Evolutionary conservation across 2,113 vertebrate genomes (phyloP), one percentile per base, ranked within the genome.

Genomic region (Siniperca chuatsi): DNA sequence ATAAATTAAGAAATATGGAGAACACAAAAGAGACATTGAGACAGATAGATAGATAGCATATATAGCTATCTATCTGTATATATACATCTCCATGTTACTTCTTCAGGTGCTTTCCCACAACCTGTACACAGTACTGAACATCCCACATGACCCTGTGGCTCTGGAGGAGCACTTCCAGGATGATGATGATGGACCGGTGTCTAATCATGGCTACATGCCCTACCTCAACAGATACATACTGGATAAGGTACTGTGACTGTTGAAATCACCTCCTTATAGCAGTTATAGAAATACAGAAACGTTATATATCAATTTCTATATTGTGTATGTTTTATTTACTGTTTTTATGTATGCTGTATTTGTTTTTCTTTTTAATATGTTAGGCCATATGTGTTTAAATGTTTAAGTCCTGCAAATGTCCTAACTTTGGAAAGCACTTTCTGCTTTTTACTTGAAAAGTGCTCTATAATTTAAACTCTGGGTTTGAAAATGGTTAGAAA

Each of bases 211-310:
- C 58, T 97, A 97, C 92, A 97, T 97, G 96, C 96, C 96, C 62
- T 97, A 97, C 91, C 95, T 97, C 87, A 96, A 96, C 90, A 94
- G 93, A 82, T 96, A 96, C 73, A 97, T 97, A 61, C 90, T 97
- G 79, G 96, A 94, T 61, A 97, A 97, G 94, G 95, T 96, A 58
- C 23, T 25, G 33, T 9, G 57, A 20, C 52, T 25, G 23, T 13
- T 21, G 33, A 83, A 55, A 54, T 15, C 1, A 16, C 23, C 3
- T 42, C 35, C 37, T 15, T 46, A 23, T n/a, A 33, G 33, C 44
- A 58, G 6, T 16, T 33, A 54, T 54, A 8, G 6, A 21, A 54
- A 20, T 8, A 68, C 52, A 79, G 20, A n/a, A 23, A 69, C 42
- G 54, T 57, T 37, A 55, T 55, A 55, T 4, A 64, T 23, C 5